phyloP scores from a whole-genome alignment of 2,888 invertebrate genomes.

The Endotricha flammealis region DNA sequence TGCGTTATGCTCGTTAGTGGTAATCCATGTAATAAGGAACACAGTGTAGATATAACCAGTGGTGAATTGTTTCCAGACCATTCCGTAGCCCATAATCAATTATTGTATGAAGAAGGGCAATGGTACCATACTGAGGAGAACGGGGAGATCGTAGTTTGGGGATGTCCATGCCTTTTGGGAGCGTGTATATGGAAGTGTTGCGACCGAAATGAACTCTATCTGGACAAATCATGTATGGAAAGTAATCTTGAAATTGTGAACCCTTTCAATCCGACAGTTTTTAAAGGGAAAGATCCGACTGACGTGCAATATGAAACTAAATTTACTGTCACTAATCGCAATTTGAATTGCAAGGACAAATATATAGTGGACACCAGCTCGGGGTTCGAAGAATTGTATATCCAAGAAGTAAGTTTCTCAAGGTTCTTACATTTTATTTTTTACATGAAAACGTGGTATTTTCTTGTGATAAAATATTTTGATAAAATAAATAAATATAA shows the following conservation, averaged over 20 bases:
- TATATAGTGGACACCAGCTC: slow-evolving; percentile 45
- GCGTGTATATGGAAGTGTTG: slow-evolving; percentile 63
- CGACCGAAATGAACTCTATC: slow-evolving; percentile 31
- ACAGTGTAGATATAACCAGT: slow-evolving; percentile 53
- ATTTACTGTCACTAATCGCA: not conserved
- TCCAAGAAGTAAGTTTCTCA: slow-evolving; percentile 53
- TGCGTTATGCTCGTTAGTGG: slow-evolving; percentile 25
- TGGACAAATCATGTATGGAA: slow-evolving; percentile 35
- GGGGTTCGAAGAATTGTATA: slow-evolving; percentile 38
- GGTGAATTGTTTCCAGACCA: slow-evolving; percentile 42
- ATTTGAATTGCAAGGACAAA: slow-evolving; percentile 38
- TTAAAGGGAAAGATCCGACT: slow-evolving; percentile 35
- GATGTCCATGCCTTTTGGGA: slow-evolving; percentile 60
- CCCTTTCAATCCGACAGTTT: slow-evolving; percentile 56
- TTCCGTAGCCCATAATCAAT: slow-evolving; percentile 43
- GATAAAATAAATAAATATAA: no score
- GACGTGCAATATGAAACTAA: slow-evolving; percentile 29
- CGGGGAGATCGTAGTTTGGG: slow-evolving; percentile 30
- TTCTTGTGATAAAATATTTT: no score
- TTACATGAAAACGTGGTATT: slow-evolving; percentile 1
- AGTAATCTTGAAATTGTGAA: slow-evolving; percentile 35
- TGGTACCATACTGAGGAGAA: slow-evolving; percentile 49
- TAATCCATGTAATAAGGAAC: slow-evolving; percentile 42
- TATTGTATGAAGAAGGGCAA: slow-evolving; percentile 41
- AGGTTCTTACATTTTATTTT: not conserved